Evolutionary conservation across 2,113 vertebrate genomes (phyloP).

Genomic region (Aegypius monachus): DNA sequence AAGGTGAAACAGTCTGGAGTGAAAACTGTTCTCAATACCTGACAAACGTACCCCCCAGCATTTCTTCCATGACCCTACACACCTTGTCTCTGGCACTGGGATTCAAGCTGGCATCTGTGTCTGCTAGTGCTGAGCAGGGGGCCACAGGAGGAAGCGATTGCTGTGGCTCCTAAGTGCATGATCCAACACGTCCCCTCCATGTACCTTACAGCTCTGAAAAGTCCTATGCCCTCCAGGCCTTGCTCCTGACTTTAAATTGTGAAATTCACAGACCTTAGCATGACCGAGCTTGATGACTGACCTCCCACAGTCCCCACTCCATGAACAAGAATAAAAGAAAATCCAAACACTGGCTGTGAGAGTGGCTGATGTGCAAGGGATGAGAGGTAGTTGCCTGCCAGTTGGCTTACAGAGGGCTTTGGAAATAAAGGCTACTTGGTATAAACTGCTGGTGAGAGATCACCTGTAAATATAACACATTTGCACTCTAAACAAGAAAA

Average conservation of each 20-base stretch:
- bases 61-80: neutral
- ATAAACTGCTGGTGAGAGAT: neutral
- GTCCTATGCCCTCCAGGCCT: neutral
- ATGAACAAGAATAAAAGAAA: neutral
- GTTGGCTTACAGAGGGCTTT: neutral
- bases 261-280: neutral
- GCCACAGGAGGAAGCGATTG: neutral
- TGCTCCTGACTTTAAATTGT: neutral
- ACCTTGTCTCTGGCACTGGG: neutral
- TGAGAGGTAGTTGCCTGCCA: neutral
- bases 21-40: neutral
- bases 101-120: neutral
- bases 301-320: neutral
- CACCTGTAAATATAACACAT: neutral
- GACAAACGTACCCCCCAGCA: rapidly evolving
- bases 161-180: neutral
- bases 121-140: rapidly evolving
- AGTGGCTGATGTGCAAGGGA: neutral
- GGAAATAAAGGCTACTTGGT: neutral
- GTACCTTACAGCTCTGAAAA: neutral
- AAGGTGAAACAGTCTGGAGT: rapidly evolving
- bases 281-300: neutral
- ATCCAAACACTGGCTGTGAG: neutral
- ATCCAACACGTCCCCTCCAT: neutral
- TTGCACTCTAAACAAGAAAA: neutral